Base-by-base conservation (phyloP, 2,113 vertebrate species). In the Myrmecophaga tridactyla region DNA sequence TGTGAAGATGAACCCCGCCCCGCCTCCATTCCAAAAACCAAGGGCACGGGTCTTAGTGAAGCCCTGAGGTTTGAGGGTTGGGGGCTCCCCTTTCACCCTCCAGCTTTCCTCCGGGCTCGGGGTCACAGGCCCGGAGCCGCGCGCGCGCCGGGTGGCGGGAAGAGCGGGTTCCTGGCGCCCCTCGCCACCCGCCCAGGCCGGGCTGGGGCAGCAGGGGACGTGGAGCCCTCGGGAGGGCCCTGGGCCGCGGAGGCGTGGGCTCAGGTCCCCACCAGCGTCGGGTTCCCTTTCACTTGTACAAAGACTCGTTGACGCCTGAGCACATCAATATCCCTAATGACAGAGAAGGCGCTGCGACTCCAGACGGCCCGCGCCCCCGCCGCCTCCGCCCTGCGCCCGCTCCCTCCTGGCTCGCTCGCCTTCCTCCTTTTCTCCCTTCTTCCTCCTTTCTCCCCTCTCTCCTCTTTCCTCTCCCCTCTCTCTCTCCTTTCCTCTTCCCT, bases 251-350 rank as follows among this genome's bases (percentile, higher is more conserved):
- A 93, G 94, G 95, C 69, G 67, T 98, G 98, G 98, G 96, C 98
- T 98, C 98, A 98, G 99, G 99, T 99, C 99, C 99, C 98, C 98
- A 98, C 98, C 97, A 99, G 99, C 98, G 98, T 99, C 99, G 98
- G 98, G 99, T 99, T 99, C 99, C 99, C 98, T 98, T 99, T 99
- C 98, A 99, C 99, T 99, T 98, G 98, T 99, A 98, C 98, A 98
- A 99, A 99, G 99, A 99, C 99, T 99, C 98, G 97, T 99, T 98
- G 99, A 99, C 99, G 99, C 99, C 99, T 98, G 97, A 95, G 98
- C 98, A 98, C 99, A 99, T 99, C 99, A 99, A 99, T 99, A 99
- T 98, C 98, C 98, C 98, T 98, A 99, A 99, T 99, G 99, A 99
- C 99, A 99, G 98, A 98, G 98, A 98, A 98, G 98, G 98, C 98